Evolutionary conservation across 2,113 vertebrate species (phyloP).

Genomic region (Bombycilla garrulus): DNA sequence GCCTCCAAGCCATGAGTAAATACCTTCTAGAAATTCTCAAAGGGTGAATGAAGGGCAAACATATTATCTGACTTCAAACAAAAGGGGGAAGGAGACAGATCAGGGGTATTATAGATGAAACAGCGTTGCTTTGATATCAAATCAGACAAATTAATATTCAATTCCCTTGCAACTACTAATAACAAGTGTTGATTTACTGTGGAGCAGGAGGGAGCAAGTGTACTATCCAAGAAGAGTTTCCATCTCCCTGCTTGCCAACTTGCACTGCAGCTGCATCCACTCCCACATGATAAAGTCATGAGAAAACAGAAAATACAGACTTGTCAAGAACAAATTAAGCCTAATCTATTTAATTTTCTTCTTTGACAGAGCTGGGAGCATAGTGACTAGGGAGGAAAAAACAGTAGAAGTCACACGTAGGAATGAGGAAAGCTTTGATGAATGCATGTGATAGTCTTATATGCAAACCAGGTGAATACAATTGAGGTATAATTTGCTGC

Average conservation of each 20-base stretch:
- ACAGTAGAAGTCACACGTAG: background rate
- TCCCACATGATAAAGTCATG: background rate
- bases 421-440: conserved; percentile 41
- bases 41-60: background rate
- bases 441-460: background rate
- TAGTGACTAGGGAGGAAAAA: background rate
- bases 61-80: conserved; percentile 27
- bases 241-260: background rate
- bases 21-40: background rate
- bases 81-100: background rate
- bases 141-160: conserved; percentile 34
- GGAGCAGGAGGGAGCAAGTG: background rate
- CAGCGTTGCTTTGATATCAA: background rate
- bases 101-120: background rate
- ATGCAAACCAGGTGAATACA: conserved; percentile 33
- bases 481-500: background rate
- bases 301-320: conserved; percentile 51
- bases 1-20: background rate
- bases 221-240: background rate
- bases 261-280: background rate
- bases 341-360: conserved; percentile 36
- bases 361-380: background rate
- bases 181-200: background rate
- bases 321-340: conserved; percentile 51
- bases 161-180: background rate